Conservation (phyloP, 2,113 vertebrate species). For the Dinomys branickii region DNA sequence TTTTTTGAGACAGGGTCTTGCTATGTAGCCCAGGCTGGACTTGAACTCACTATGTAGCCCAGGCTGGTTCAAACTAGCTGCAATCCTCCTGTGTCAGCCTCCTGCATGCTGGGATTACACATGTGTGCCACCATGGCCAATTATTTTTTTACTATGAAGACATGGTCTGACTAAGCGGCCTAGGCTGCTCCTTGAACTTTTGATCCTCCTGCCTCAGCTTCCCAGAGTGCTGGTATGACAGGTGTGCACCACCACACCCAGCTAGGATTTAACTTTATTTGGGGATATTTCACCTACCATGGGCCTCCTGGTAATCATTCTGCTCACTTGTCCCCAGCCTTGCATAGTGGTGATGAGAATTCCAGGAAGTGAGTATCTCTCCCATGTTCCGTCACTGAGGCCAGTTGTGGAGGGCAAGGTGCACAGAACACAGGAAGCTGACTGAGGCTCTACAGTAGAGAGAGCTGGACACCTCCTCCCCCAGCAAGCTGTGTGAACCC, state of each 20-base stretch:
- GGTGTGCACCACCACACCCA: not conserved
- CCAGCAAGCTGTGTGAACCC: not conserved
- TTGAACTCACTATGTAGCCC: not conserved
- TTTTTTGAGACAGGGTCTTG: not conserved
- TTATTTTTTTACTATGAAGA: not conserved
- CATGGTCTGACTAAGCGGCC: not conserved
- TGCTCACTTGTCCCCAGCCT: not conserved
- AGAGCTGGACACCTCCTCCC: too few species aligned
- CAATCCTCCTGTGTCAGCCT: not conserved
- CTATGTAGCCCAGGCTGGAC: not conserved
- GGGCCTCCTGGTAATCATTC: not conserved
- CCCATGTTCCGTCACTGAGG: not conserved
- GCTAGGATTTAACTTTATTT: not conserved
- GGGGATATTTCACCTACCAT: not conserved
- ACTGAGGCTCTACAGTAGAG: not conserved
- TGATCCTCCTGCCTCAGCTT: not conserved
- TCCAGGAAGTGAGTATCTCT: too few species aligned
- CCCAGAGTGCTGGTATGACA: not conserved
- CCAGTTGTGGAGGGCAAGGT: not conserved
- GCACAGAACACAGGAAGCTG: too few species aligned
- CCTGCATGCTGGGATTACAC: not conserved
- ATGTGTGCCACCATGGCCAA: rapidly evolving
- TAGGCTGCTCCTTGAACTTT: not conserved
- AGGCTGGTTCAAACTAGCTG: not conserved
- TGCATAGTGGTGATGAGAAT: not conserved